phyloP scores from a whole-genome alignment of 2,113 vertebrate genomes.

The Sinocyclocheilus grahami region DNA sequence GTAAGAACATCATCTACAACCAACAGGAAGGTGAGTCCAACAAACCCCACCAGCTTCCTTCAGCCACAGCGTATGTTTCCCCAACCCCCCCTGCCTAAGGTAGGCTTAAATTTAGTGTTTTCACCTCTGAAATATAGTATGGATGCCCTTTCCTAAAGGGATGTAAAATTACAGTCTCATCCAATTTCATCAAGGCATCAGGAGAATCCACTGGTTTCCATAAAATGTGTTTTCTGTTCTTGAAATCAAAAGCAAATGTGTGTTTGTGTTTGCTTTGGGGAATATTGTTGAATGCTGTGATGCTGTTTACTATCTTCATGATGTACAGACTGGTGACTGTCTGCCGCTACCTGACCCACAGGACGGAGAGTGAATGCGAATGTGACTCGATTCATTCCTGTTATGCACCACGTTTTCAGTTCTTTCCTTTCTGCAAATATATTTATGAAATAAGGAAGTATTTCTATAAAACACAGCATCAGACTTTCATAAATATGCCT shows the following conservation, averaged over 20 bases:
- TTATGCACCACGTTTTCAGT: background rate
- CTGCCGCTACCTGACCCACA: conserved; percentile 2
- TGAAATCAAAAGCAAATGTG: conserved; percentile 41
- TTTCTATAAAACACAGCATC: background rate
- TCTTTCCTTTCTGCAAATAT: background rate
- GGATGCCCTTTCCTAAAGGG: conserved; percentile 29
- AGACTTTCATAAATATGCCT: background rate
- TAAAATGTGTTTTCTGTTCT: conserved; percentile 33
- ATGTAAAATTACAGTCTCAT: background rate
- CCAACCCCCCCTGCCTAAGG: conserved; percentile 48
- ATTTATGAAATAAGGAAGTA: background rate
- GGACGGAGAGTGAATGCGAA: conserved; percentile 15
- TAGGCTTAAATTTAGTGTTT: conserved; percentile 55
- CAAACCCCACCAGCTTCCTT: conserved; percentile 32
- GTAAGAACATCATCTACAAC: conserved; percentile 99
- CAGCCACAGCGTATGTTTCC: conserved; percentile 31
- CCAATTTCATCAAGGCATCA: conserved; percentile 12
- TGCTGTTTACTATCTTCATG: conserved; percentile 35
- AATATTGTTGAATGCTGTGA: conserved; percentile 51
- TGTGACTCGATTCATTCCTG: conserved; percentile 17
- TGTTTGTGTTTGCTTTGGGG: conserved; percentile 56
- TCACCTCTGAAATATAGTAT: conserved; percentile 37
- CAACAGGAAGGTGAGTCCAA: conserved; percentile 86
- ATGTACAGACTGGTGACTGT: conserved; percentile 55
- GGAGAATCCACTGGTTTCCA: conserved; percentile 24